Conservation (phyloP, 1,140 invertebrate genomes). For the Oreohelix idahoensis region DNA sequence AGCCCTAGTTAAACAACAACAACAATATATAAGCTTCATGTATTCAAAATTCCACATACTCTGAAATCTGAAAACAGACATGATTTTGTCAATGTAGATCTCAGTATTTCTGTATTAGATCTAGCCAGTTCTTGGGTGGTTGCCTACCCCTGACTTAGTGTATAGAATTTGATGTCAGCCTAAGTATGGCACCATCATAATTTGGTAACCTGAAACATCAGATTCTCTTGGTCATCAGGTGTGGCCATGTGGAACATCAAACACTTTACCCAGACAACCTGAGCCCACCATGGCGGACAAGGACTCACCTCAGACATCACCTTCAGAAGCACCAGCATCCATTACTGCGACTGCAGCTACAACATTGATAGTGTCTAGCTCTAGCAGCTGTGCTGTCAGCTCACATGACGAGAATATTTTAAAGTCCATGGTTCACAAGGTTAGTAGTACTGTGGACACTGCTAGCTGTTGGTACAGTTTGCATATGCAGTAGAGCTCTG, state of each 20-base stretch:
- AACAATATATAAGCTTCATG: no score
- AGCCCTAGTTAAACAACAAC: no score
- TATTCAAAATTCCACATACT: no score
- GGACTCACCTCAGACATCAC: slow-evolving; percentile 1
- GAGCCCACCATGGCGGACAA: slow-evolving; percentile 45
- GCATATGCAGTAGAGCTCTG: no score
- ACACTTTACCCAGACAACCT: slow-evolving; percentile 72
- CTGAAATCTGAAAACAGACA: no score
- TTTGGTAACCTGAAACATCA: neutral
- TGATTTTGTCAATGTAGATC: no score
- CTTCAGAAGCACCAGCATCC: neutral
- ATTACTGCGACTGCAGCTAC: neutral
- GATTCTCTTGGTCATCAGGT: slow-evolving; percentile 56
- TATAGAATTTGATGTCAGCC: no score
- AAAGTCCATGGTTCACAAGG: slow-evolving; percentile 7
- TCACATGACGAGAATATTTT: neutral
- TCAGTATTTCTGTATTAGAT: no score
- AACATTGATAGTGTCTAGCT: neutral
- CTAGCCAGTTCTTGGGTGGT: no score
- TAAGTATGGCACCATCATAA: no score
- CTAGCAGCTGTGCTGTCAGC: neutral
- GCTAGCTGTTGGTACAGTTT: no score
- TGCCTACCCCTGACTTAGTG: no score
- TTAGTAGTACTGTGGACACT: neutral
- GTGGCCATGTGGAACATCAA: slow-evolving; percentile 72